These are phyloP conservation scores for Hofmannophila pseudospretella DNA, from an alignment of 2,888 invertebrate species.

Conservation along the genomic window DNA sequence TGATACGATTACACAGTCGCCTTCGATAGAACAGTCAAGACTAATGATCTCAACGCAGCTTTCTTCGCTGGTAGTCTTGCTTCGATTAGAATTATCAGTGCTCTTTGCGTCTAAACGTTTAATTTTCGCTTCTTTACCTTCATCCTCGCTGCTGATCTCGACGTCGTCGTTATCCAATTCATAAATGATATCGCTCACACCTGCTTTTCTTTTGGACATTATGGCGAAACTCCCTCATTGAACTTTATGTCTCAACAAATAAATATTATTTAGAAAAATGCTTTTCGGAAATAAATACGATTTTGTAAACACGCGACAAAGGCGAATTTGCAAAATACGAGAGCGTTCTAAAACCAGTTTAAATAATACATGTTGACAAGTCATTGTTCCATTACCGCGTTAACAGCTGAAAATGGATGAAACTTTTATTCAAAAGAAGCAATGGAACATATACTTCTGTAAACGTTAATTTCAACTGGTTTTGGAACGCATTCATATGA, in stretches of 20 bases:
- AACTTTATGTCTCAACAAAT: conserved; percentile 6
- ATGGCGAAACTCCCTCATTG: conserved; percentile 11
- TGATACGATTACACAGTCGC: conserved; percentile 20
- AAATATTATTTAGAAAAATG: neutral
- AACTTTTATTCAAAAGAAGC: too few relatives aligned
- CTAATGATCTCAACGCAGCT: conserved; percentile 29
- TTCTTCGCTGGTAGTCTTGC: conserved; percentile 22
- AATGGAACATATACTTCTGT: too few relatives aligned
- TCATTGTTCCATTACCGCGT: too few relatives aligned
- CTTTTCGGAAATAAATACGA: conserved; percentile 3
- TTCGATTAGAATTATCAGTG: conserved; percentile 18
- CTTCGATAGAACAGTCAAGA: conserved; percentile 32
- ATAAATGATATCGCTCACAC: conserved; percentile 67
- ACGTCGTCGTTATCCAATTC: conserved; percentile 72
- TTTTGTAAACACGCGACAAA: conserved; percentile 12
- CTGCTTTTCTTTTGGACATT: conserved; percentile 68
- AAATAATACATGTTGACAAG: too few relatives aligned
- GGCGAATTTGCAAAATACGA: neutral
- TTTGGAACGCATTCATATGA: too few relatives aligned
- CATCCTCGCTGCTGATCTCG: conserved; percentile 64
- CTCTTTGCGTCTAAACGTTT: conserved; percentile 32
- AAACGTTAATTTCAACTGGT: too few relatives aligned
- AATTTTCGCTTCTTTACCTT: conserved; percentile 56
- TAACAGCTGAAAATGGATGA: too few relatives aligned
- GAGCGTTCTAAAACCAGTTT: too few relatives aligned